Percentiles rank a stretch among this genome's conserved stretches.
phyloP scores from a whole-genome alignment of 2,888 invertebrate species.

The Rhamphomyia laevipes region DNA sequence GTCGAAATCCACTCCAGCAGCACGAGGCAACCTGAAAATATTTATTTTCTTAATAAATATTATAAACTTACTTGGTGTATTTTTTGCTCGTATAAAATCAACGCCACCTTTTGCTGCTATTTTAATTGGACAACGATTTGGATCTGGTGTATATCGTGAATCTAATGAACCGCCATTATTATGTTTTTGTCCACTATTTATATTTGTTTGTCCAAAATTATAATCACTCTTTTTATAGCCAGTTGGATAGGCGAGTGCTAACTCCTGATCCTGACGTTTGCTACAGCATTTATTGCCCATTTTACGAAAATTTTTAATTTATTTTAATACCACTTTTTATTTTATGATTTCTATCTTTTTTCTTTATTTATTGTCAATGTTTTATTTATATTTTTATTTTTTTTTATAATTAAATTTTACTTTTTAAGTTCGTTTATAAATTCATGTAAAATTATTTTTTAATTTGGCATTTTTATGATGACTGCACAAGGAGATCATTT shows the following conservation, averaged over 20 bases:
- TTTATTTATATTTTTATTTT: too few species aligned
- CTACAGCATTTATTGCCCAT: slow-evolving; percentile 86
- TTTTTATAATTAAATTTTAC: too few species aligned
- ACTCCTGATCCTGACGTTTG: slow-evolving; percentile 63
- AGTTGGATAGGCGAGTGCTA: slow-evolving; percentile 34
- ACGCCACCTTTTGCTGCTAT: slow-evolving; percentile 50
- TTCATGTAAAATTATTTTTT: too few species aligned
- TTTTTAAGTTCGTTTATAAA: too few species aligned
- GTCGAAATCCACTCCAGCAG: too few species aligned
- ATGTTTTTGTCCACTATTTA: slow-evolving; percentile 35
- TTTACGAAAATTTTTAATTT: slow-evolving; percentile 13
- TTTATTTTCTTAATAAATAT: too few species aligned
- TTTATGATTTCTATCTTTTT: not conserved
- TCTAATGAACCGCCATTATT: slow-evolving; percentile 39
- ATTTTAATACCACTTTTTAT: not conserved
- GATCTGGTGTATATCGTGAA: slow-evolving; percentile 68
- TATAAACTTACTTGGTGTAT: slow-evolving; percentile 48
- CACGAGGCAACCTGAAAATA: too few species aligned
- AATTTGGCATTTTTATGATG: too few species aligned
- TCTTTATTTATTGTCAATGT: not conserved
- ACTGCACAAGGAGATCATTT: too few species aligned
- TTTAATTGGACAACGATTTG: slow-evolving; percentile 50
- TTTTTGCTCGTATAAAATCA: slow-evolving; percentile 64
- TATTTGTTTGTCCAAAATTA: slow-evolving; percentile 35
- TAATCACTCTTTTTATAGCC: slow-evolving; percentile 37